phyloP scores from a whole-genome alignment of 2,888 invertebrate genomes.

The Tipula helvola region DNA sequence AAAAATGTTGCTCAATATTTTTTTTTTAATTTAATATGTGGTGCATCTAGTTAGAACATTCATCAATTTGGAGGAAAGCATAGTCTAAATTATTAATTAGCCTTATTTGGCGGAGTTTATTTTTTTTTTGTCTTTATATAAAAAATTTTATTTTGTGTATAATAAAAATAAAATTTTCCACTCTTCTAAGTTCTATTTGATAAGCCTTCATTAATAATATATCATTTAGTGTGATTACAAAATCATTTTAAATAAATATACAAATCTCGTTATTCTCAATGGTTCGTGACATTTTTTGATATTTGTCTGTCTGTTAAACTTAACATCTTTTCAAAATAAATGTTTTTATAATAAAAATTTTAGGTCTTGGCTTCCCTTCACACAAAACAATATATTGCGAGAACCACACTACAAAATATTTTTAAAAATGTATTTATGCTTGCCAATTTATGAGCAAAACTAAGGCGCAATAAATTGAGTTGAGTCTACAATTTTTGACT shows the following conservation, averaged over 20 bases:
- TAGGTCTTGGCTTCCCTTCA: neutral
- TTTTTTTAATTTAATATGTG: neutral
- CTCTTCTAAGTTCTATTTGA: neutral
- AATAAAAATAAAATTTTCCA: neutral
- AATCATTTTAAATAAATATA: neutral
- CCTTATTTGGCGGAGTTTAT: neutral
- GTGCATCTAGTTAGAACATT: conserved; percentile 4
- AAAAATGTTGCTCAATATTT: neutral
- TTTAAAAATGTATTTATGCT: too few relatives aligned
- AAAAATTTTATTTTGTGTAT: neutral
- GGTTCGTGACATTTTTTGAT: neutral
- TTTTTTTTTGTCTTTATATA: neutral
- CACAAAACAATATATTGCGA: too few relatives aligned
- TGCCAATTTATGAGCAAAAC: too few relatives aligned
- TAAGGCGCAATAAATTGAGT: too few relatives aligned
- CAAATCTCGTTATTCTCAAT: neutral
- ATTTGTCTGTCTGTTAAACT: neutral
- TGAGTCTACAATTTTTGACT: too few relatives aligned
- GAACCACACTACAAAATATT: too few relatives aligned
- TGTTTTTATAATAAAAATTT: neutral
- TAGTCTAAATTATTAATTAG: neutral
- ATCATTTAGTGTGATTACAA: neutral
- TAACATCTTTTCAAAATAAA: neutral
- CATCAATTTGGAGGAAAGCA: neutral
- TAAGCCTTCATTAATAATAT: neutral